Evolutionary conservation across 2,797 vertebrate species (phyloP).

Genomic region (Paguma larvata): DNA sequence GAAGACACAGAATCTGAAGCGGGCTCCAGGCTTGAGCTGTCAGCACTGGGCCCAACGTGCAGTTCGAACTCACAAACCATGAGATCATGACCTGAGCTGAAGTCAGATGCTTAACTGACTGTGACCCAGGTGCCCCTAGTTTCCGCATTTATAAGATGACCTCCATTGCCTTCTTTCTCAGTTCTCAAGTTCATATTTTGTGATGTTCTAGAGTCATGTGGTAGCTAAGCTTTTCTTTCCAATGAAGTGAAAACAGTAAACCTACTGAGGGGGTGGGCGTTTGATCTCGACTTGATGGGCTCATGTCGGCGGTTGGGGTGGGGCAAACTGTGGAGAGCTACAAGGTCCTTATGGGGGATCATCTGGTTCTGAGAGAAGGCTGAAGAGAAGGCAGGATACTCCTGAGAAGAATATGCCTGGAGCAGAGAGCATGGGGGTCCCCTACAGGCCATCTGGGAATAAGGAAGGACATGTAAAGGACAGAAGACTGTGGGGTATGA

Average conservation of each 20-base stretch:
- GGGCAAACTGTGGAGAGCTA: background rate
- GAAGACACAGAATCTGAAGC: too few relatives aligned
- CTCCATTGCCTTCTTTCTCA: background rate
- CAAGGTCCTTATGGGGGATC: background rate
- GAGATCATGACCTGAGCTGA: too few relatives aligned
- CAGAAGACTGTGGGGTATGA: too few relatives aligned
- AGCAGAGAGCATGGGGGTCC: background rate
- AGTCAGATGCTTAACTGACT: too few relatives aligned
- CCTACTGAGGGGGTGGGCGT: background rate
- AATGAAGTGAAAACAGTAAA: background rate
- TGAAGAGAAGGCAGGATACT: background rate
- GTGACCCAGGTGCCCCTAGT: background rate
- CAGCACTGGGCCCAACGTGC: too few relatives aligned
- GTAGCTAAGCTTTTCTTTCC: background rate
- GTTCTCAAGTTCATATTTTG: background rate
- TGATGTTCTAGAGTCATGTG: background rate
- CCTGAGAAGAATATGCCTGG: background rate
- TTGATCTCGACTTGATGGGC: background rate
- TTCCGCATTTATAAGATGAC: background rate
- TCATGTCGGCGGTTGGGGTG: background rate
- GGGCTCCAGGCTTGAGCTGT: too few relatives aligned
- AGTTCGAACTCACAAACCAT: too few relatives aligned
- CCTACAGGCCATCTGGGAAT: background rate
- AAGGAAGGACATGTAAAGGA: background rate
- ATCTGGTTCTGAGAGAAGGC: background rate